phyloP scores from a whole-genome alignment of 2,113 vertebrate species.

The Pangasianodon hypophthalmus region DNA sequence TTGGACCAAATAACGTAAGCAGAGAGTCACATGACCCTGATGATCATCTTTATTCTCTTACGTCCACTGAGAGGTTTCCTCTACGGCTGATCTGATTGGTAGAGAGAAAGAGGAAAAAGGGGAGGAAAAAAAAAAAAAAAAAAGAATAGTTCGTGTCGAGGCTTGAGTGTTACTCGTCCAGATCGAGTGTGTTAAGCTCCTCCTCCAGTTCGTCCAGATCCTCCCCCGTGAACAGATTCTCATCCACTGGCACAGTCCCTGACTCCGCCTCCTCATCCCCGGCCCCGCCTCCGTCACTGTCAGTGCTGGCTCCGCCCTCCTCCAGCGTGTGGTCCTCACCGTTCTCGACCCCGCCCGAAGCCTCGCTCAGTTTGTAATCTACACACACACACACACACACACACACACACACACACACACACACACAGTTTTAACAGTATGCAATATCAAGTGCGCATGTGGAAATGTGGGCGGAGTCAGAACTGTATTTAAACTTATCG shows the following conservation, averaged over 20 bases:
- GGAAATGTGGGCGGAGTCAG: no score
- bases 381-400: constrained; percentile 38
- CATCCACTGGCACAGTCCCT: constrained; percentile 91
- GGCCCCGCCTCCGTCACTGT: constrained; percentile 60
- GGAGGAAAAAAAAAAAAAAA: background rate
- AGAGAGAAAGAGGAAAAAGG: background rate
- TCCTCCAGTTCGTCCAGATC: constrained; percentile 97
- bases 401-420: constrained; percentile 11
- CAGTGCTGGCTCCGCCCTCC: constrained; percentile 65
- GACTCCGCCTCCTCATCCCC: constrained; percentile 73
- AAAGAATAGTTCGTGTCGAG: constrained; percentile 44
- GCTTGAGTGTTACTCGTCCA: constrained; percentile 83
- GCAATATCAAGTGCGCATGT: background rate
- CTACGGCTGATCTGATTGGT: constrained; percentile 18
- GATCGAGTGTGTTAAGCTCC: constrained; percentile 90
- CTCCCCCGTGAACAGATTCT: constrained; percentile 97
- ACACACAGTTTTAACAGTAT: background rate
- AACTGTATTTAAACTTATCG: no score
- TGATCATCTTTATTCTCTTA: background rate
- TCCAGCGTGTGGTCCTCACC: constrained; percentile 68
- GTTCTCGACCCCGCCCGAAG: constrained; percentile 86
- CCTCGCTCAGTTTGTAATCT: constrained; percentile 91
- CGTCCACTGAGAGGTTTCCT: background rate
- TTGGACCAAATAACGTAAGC: background rate
- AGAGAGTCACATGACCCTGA: background rate